Conservation (phyloP, 2,113 vertebrate species). For the Zosterops pallidus region DNA sequence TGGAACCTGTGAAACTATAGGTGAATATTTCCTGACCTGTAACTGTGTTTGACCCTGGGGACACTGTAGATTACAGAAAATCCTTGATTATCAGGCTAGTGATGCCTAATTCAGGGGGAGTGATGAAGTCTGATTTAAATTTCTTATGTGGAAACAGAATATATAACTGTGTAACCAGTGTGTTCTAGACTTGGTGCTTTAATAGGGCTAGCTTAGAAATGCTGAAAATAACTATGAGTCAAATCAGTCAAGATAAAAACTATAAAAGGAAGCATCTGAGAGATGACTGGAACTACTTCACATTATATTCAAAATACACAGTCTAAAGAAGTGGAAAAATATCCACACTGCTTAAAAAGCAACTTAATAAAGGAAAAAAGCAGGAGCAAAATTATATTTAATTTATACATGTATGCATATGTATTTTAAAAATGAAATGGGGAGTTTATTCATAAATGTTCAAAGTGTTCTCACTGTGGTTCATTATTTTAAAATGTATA, state of each 20-base stretch:
- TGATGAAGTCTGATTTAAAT: not conserved
- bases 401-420: not conserved
- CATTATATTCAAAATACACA: not conserved
- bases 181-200: not conserved
- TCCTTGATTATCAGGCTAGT: not conserved
- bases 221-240: not conserved
- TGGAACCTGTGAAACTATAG: not conserved
- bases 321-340: not conserved
- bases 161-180: not conserved
- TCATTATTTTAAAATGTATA: slow-evolving; percentile 46
- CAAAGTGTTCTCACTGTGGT: not conserved
- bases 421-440: not conserved
- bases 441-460: not conserved
- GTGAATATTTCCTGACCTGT: not conserved
- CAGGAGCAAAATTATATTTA: not conserved
- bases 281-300: not conserved
- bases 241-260: not conserved
- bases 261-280: not conserved
- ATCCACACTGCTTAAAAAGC: not conserved
- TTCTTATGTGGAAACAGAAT: not conserved
- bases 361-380: not conserved
- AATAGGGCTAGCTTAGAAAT: not conserved
- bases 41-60: not conserved
- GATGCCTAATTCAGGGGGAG: not conserved
- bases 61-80: not conserved